Base-by-base conservation (phyloP, 1,140 invertebrate genomes). In the Venturia canescens region DNA sequence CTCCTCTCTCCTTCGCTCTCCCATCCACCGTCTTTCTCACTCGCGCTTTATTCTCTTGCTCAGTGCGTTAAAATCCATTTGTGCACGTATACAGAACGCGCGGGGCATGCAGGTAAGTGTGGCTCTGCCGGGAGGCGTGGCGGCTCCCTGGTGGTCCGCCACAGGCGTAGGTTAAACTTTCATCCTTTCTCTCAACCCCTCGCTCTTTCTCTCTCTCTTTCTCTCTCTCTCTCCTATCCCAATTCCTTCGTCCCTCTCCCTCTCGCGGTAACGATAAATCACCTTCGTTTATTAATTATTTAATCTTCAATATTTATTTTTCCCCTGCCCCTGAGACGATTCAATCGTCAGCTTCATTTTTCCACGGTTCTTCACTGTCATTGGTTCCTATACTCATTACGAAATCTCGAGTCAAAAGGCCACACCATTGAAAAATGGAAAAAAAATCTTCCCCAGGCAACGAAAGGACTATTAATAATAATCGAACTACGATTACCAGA, bases 131-230 rank as follows among this genome's bases (percentile, higher is more conserved):
- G 86, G 88, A 86, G 89, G 90, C 89, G 89, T 90, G 89, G 87
- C 89, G 86, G 87, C 88, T 90, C 87, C 85, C 87, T 88, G 89
- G 89, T 90, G 90, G 89, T 90, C 88, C 87, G 83, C 88, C 89
- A 89, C 89, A 88, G 88, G 89, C 88, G 86, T 85, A 87, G 84
- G 34, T 48, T 23, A 53, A 48, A 71, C 2, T 71, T 71, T 26
- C 29, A 1, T 44, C 21, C 69, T 71, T 21, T 71, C 31, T 26
- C 66, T 71, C 69, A 23, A 5, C 5, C 27, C 15, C 67, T 23
- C 1, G 16, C 67, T 38, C 67, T 3, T 38, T 70, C 31, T 1
- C 16, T 70, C 67, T 26, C 67, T 18, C 29, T 70, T 26, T 70
- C 18, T 7, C 15, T 70, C 27, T 29, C 16, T 67, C 63, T 29